Evolutionary conservation across 2,797 vertebrate species (phyloP), one percentile per base, ranked within the genome.

Genomic region (Epinephelus malabaricus): DNA sequence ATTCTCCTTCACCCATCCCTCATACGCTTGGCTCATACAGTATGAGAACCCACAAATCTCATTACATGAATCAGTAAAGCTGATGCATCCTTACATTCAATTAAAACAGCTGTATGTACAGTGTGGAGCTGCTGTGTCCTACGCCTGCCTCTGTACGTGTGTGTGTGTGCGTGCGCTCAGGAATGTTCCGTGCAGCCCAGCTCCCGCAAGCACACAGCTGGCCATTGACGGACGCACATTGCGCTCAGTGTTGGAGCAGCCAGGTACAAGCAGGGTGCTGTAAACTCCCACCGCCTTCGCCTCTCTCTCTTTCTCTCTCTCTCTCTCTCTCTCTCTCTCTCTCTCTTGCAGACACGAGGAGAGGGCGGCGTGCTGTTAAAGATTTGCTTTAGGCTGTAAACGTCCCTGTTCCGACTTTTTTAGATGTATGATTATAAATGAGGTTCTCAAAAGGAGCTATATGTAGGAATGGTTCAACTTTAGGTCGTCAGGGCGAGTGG

Each of bases 201-300:
- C 69, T 81, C 76, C 67, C 21, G 25, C 43, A 54, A 79, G 54
- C 86, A 91, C 91, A 94, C 90, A 93, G 92, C 85, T 88, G 89
- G 47, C 88, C 89, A 92, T 92, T 93, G 89, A 94, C 66, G 63
- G 80, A 59, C 67, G 73, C 81, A 94, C 93, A 93, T 89, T 88
- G 91, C 82, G 73, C 77, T 25, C 90, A 92, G 86, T 93, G 92
- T 94, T 92, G 81, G 59, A 77, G 66, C 81, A 38, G 86, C 67
- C 85, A 89, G 87, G 85, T 83, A 75, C 62, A 59, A 55, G 54
- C 69, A 50, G 55, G 59, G 66, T 78, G 78, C 60, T 49, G 79
- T 58, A 18, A 68, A 78, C 73, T 50, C 67, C 58, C 43, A 17
- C 68, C 63, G 43, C 54, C 55, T 63, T 69, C 59, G 51, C 69